Conservation (phyloP, 1,140 invertebrate species). For the Philotrypesis tridentata region DNA sequence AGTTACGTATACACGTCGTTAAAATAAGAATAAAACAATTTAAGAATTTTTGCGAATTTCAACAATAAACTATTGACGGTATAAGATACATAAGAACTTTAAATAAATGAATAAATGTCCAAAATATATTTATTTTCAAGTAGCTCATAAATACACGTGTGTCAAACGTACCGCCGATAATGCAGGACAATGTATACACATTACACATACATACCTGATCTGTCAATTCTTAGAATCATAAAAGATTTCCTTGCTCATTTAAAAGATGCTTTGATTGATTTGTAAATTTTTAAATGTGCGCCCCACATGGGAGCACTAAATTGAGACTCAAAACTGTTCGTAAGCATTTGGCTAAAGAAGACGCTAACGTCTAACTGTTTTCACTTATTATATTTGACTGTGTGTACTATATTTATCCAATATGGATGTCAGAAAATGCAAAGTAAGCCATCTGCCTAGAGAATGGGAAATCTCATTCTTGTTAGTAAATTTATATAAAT, state of each 20-base stretch:
- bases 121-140: slow-evolving; percentile 28
- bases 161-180: slow-evolving; percentile 18
- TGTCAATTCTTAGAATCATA: not conserved
- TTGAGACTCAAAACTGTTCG: not conserved
- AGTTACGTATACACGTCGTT: slow-evolving; percentile 6
- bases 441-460: not conserved
- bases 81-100: not conserved
- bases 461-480: not conserved
- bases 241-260: slow-evolving; percentile 36
- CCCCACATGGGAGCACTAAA: slow-evolving; percentile 37
- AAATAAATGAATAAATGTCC: not conserved
- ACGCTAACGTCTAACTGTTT: slow-evolving; percentile 30
- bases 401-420: slow-evolving; percentile 8
- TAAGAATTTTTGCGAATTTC: not conserved
- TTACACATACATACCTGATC: not conserved
- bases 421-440: slow-evolving; percentile 18
- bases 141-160: slow-evolving; percentile 20
- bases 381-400: slow-evolving; percentile 14
- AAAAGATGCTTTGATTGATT: not conserved
- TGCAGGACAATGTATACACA: slow-evolving; percentile 16
- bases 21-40: not conserved
- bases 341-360: slow-evolving; percentile 29
- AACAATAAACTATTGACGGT: not conserved
- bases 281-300: not conserved
- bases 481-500: not conserved